Evolutionary conservation across 2,888 invertebrate species (phyloP), one percentile per base, ranked within the genome.

Genomic region (Rambutsinella grinnellia): DNA sequence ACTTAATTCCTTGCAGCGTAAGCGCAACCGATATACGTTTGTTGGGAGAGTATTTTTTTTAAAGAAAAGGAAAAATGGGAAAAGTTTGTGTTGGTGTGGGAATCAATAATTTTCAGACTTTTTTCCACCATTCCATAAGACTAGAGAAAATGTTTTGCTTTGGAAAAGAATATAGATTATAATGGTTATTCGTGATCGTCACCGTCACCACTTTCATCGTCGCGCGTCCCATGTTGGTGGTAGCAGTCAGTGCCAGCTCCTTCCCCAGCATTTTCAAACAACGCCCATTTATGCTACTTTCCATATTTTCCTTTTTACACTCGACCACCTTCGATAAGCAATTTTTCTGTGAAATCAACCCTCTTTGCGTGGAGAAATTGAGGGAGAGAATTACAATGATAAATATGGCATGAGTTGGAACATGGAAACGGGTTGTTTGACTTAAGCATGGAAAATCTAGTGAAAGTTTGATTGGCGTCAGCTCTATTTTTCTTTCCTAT

Each of bases 241-340:
- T 72, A 72, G 72, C 72, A 72, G 72, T 54, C 72, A 65, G 72
- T 72, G 53, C 72, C 72, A 72, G 72, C 54, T 72, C 66, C 47
- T 46, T 72, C 13, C 36, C 36, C 53, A 15, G n/a, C 46, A 26
- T 62, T 70, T 53, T 44, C 62, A 66, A 60, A 57, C 28, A 36
- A 65, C 72, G 65, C 58, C 72, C 72, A 72, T 65, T 60, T 60
- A 60, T 57, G 60, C 15, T 47, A 27, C 17, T 56, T 49, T 63
- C 36, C 53, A 63, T 71, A 26, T 57, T 57, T 54, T 49, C 28
- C n/a, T n/a, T n/a, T 60, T 46, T 8, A 53, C 17, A 8, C 60
- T 51, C 44, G 19, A 65, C 58, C 71, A 72, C 49, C 65, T 72
- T 62, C 61, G 61, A 61, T 47, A 61, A 23, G n/a, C 61, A 27